These are phyloP conservation scores for Brachionus angularis DNA, from an alignment of 1,140 invertebrate genomes.

Conservation along the genomic window DNA sequence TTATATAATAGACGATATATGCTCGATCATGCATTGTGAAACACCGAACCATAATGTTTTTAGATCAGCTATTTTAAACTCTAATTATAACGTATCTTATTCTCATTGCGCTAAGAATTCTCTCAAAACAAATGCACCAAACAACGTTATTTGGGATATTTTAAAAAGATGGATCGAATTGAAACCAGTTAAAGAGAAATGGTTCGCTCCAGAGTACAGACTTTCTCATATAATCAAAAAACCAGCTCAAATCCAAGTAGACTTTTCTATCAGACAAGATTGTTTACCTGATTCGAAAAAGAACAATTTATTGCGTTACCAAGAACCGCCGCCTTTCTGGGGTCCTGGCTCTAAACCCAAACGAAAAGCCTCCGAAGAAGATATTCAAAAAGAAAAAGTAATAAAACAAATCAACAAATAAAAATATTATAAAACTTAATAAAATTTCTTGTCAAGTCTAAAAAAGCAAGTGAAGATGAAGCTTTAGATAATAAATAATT, in stretches of 20 bases:
- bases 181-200: conserved; percentile 30
- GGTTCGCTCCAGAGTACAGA: conserved; percentile 18
- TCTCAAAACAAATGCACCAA: conserved; percentile 88
- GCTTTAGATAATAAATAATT: no score
- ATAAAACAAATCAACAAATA: conserved; percentile 26
- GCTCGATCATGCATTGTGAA: conserved; percentile 64
- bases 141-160: conserved; percentile 73
- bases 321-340: conserved; percentile 38
- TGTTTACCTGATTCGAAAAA: conserved; percentile 16
- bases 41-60: conserved; percentile 61
- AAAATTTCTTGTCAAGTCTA: no score
- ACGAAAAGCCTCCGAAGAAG: conserved; percentile 2
- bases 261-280: conserved; percentile 11
- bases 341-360: conserved; percentile 25
- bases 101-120: conserved; percentile 82
- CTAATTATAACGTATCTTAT: conserved; percentile 82
- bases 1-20: conserved; percentile 69
- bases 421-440: no score
- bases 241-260: conserved; percentile 16
- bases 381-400: background rate
- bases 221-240: conserved; percentile 4
- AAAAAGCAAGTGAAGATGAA: no score
- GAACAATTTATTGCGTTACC: conserved; percentile 31
- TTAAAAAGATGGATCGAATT: conserved; percentile 30
- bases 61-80: conserved; percentile 87